Base-by-base conservation (phyloP, 2,797 vertebrate species). In the Columba guinea region DNA sequence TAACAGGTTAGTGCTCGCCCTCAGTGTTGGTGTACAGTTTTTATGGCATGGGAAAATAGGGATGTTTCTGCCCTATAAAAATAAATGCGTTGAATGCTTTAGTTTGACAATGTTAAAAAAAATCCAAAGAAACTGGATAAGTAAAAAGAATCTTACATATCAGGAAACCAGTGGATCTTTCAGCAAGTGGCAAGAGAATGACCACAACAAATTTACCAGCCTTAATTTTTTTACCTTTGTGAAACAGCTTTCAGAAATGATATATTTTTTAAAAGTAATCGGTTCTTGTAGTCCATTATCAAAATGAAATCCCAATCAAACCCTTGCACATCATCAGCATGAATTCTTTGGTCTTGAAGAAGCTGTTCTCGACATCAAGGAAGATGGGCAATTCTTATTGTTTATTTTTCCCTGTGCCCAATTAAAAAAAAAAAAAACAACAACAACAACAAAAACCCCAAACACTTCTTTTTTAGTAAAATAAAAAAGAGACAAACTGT, bases 21-120 rank as follows among this genome's bases (percentile, higher is more conserved):
- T 98, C 98, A 98, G 97, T 98, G 98, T 98, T 98, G 98, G 98
- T 96, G 98, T 98, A 98, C 98, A 98, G 98, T 98, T 98, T 98
- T 98, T 98, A 98, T 98, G 98, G 98, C 98, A 98, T 97, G 98
- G 98, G 91, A 98, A 98, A 98, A 98, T 98, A 97, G 97, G 98
- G 97, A 98, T 95, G 98, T 98, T 98, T 97, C 98, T 98, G 97
- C 98, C 98, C 98, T 98, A 98, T 96, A 98, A 98, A 98, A 98
- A 98, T 98, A 98, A 98, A 98, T 97, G 97, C 97, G 98, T 98
- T 98, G 96, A 98, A 97, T 97, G 96, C 96, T 98, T 98, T 98
- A 98, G 98, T 98, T 97, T 82, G 69, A 97, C 94, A 96, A 94
- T n/a, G 90, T 94, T 81, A 92, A 93, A 94, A 96, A 92, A 95